Percentiles rank a stretch among this genome's conserved stretches.
phyloP scores from a whole-genome alignment of 2,797 vertebrate species.

The Huso huso region DNA sequence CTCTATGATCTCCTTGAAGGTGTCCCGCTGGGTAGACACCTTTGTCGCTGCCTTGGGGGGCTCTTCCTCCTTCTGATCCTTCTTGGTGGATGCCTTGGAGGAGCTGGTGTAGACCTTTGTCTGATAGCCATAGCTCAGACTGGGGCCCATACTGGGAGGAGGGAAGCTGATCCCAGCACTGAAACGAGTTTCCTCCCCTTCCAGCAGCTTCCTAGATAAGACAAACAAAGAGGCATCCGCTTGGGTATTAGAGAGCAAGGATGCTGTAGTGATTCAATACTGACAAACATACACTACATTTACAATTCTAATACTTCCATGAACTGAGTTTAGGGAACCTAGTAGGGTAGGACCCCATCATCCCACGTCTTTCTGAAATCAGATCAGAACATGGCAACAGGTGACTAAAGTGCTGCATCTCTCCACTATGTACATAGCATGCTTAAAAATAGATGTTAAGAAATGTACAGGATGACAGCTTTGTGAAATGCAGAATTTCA shows the following conservation, averaged over 20 bases:
- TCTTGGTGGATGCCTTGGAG: constrained; percentile 51
- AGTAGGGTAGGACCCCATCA: too few species aligned
- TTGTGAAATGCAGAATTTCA: too few species aligned
- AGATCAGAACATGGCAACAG: too few species aligned
- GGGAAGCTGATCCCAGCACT: constrained; percentile 63
- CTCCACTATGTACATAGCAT: too few species aligned
- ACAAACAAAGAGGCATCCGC: constrained; percentile 21
- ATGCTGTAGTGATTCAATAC: too few species aligned
- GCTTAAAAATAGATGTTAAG: too few species aligned
- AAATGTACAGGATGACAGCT: too few species aligned
- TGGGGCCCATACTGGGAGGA: constrained; percentile 48
- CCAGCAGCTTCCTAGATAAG: constrained; percentile 81
- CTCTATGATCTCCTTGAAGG: constrained; percentile 65
- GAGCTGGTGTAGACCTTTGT: constrained; percentile 69
- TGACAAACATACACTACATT: too few species aligned
- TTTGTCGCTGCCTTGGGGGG: constrained; percentile 56
- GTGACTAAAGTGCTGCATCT: too few species aligned
- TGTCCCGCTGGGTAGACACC: constrained; percentile 54
- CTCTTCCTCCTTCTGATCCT: constrained; percentile 65
- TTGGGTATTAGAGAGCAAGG: neutral
- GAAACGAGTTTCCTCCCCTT: constrained; percentile 91
- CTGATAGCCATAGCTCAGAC: constrained; percentile 73
- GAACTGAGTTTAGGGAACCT: too few species aligned
- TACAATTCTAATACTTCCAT: too few species aligned
- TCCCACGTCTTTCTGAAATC: too few species aligned